These are phyloP conservation scores for Iselma pallidipennis DNA, from an alignment of 2,888 invertebrate genomes.

Conservation along the genomic window DNA sequence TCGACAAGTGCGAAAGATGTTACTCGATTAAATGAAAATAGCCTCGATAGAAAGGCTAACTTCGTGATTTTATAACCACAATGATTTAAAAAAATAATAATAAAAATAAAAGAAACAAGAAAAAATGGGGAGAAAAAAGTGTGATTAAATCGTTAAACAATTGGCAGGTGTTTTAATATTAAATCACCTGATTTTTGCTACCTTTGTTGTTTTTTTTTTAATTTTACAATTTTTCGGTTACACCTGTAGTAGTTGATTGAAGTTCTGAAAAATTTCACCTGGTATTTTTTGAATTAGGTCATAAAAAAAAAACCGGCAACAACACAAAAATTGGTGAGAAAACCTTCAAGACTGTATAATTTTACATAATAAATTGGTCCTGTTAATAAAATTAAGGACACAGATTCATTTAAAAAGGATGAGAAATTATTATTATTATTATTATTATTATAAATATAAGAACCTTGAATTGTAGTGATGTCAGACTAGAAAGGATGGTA, in stretches of 20 bases:
- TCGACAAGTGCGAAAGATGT: not conserved
- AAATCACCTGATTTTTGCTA: not conserved
- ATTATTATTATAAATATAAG: not conserved
- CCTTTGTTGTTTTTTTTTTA: too few relatives aligned
- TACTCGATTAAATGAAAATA: not conserved
- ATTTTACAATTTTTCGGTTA: not conserved
- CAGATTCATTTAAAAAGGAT: not conserved
- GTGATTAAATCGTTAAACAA: not conserved
- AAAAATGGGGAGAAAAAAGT: not conserved
- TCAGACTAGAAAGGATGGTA: not conserved
- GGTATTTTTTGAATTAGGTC: not conserved
- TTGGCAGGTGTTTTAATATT: not conserved
- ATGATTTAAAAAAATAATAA: not conserved
- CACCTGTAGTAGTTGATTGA: not conserved
- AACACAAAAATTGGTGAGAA: too few relatives aligned
- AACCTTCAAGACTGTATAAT: not conserved
- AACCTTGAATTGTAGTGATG: not conserved
- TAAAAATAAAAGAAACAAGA: too few relatives aligned
- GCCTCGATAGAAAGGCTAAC: not conserved
- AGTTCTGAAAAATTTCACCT: not conserved
- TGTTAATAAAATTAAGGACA: not conserved
- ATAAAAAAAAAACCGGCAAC: too few relatives aligned
- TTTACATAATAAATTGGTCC: not conserved
- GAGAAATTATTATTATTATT: not conserved
- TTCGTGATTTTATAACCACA: not conserved